phyloP scores from a whole-genome alignment of 2,888 invertebrate genomes.

The Omphaloscelis lunosa region DNA sequence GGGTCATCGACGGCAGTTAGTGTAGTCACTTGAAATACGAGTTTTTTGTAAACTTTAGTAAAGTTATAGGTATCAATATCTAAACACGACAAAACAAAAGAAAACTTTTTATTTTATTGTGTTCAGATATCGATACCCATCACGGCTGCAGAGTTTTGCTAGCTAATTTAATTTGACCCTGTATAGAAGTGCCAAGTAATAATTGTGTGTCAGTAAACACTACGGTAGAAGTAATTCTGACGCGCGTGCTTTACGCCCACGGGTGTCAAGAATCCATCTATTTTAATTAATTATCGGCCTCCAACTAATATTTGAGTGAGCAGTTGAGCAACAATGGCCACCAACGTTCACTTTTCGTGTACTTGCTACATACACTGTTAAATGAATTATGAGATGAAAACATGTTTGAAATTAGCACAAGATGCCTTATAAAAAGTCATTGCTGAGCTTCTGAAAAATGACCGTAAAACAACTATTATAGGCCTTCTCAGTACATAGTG shows the following conservation, averaged over 20 bases:
- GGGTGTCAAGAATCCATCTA: slow-evolving; percentile 65
- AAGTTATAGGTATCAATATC: too few species aligned
- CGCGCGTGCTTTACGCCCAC: slow-evolving; percentile 60
- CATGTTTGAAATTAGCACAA: neutral
- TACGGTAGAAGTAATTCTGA: slow-evolving; percentile 53
- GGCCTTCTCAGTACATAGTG: neutral
- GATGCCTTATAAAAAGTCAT: neutral
- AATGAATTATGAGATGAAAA: neutral
- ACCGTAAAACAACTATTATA: neutral
- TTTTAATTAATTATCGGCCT: slow-evolving; percentile 76
- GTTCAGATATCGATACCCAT: too few species aligned
- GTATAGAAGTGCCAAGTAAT: slow-evolving; percentile 17
- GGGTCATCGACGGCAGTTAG: too few species aligned
- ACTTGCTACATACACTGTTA: slow-evolving; percentile 10
- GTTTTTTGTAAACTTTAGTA: too few species aligned
- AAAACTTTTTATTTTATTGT: too few species aligned
- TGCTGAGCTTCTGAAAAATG: neutral
- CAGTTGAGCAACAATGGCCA: slow-evolving; percentile 64
- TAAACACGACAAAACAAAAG: too few species aligned
- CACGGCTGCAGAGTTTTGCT: too few species aligned
- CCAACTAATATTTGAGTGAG: slow-evolving; percentile 65
- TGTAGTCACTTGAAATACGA: too few species aligned
- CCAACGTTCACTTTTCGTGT: slow-evolving; percentile 51
- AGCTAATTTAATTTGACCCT: too few species aligned
- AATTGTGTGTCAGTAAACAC: slow-evolving; percentile 33